Evolutionary conservation across 1,140 invertebrate genomes (phyloP).

Genomic region (Pectinophora gossypiella): DNA sequence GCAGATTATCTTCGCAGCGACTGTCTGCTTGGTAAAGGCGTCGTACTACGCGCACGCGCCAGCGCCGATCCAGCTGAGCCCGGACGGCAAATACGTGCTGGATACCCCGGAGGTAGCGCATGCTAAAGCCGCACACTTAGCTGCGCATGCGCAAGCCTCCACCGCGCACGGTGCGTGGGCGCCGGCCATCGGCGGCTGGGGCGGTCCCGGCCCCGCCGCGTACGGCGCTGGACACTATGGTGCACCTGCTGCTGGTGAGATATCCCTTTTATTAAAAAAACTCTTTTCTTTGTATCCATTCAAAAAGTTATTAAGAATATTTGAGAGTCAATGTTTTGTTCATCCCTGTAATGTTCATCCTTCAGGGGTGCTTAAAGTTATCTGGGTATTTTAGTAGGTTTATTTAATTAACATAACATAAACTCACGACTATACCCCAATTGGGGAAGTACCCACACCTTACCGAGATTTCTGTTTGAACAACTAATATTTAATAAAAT

Average conservation of each 20-base stretch:
- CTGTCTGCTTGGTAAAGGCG: conserved; percentile 59
- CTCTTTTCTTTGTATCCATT: too few relatives aligned
- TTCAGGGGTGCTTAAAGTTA: too few relatives aligned
- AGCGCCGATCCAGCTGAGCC: conserved; percentile 62
- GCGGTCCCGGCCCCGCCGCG: conserved; percentile 38
- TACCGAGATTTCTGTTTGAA: too few relatives aligned
- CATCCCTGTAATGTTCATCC: too few relatives aligned
- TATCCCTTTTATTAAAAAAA: too few relatives aligned
- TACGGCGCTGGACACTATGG: conserved; percentile 54
- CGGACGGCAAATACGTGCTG: conserved; percentile 60
- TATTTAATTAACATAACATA: too few relatives aligned
- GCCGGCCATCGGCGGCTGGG: conserved; percentile 42
- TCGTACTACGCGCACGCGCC: conserved; percentile 62
- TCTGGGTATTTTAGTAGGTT: too few relatives aligned
- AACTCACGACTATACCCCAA: too few relatives aligned
- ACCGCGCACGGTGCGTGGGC: conserved; percentile 52
- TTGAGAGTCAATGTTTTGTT: too few relatives aligned
- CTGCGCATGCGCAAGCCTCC: conserved; percentile 59
- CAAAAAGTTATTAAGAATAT: too few relatives aligned
- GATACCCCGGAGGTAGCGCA: conserved; percentile 70
- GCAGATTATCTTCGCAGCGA: conserved; percentile 60
- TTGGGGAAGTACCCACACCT: too few relatives aligned
- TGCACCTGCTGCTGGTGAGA: conserved; percentile 56
- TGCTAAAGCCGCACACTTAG: conserved; percentile 63
- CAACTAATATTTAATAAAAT: too few relatives aligned